Base-by-base conservation (phyloP, 2,888 invertebrate species). In the Plagodis pulveraria region DNA sequence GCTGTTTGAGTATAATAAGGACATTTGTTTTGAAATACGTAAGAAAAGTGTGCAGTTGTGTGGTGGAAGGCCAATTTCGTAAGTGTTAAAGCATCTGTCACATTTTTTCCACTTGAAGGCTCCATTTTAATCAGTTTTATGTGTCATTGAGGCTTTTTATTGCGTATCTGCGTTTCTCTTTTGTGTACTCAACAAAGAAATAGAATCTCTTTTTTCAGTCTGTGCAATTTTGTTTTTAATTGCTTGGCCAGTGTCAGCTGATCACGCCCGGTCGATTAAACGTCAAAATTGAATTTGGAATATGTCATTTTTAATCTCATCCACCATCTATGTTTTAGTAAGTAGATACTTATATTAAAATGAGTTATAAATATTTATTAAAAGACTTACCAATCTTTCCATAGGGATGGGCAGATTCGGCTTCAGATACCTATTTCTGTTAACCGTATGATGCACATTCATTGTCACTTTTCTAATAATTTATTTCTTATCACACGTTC, bases 21-120 rank as follows among this genome's bases (percentile, higher is more conserved):
- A 65, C 54, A 59, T 46, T 66, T 68, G 67, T 72, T 69, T 63
- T 50, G 46, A 62, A 67, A 71, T 65, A 65, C 63, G 69, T 77
- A 71, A 45, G 68, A 77, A 76, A 76, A 80, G 80, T 83, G 89
- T 81, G 85, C 79, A 72, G 72, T 74, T 73, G 70, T 73, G 82
- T 83, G 87, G 88, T 90, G 88, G 85, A 80, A 84, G 74, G 69
- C 69, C 67, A 67, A 77, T 83, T 81, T 86, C 86, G 91, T 91
- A 86, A 91, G 91, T 90, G 67, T 80, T 73, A 35, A 60, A 58
- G 61, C 61, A 61, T 63, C 68, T 76, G 71, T 78, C 66, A 73
- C 70, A 68, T 73, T 77, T 75, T 77, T 72, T 65, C 77, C 72
- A 65, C 65, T 67, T 74, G 67, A 74, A 72, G 79, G 63, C 73